phyloP scores from a whole-genome alignment of 2,888 invertebrate genomes.

The Drosophila mulleri region DNA sequence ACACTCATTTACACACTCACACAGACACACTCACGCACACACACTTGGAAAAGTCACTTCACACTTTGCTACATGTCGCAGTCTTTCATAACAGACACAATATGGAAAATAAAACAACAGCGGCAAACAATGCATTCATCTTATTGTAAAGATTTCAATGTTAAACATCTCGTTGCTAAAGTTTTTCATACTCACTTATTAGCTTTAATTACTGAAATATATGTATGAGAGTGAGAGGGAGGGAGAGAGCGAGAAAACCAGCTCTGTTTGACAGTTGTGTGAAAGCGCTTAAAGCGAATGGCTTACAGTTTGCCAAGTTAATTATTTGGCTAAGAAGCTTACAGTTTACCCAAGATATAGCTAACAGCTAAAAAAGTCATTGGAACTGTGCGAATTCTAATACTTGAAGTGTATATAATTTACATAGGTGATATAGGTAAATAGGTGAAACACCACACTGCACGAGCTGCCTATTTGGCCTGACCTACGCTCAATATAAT shows the following conservation, averaged over 20 bases:
- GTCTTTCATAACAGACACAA: constrained; percentile 55
- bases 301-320: not conserved
- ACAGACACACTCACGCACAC: not conserved
- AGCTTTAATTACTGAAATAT: constrained; percentile 23
- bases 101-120: constrained; percentile 33
- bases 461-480: not conserved
- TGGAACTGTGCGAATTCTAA: too few relatives aligned
- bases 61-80: constrained; percentile 14
- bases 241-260: not conserved
- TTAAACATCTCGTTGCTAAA: constrained; percentile 9
- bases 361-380: not conserved
- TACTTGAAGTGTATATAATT: too few relatives aligned
- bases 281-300: not conserved
- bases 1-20: constrained; percentile 28
- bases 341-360: not conserved
- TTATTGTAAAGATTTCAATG: constrained; percentile 30
- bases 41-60: not conserved
- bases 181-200: constrained; percentile 14
- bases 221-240: not conserved
- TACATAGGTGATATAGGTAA: not conserved
- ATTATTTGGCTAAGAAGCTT: not conserved
- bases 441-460: not conserved
- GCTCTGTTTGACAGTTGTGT: not conserved
- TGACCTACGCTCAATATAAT: not conserved
- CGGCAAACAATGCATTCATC: constrained; percentile 14